Conservation (phyloP, 2,797 vertebrate species). For the Limosa lapponica region DNA sequence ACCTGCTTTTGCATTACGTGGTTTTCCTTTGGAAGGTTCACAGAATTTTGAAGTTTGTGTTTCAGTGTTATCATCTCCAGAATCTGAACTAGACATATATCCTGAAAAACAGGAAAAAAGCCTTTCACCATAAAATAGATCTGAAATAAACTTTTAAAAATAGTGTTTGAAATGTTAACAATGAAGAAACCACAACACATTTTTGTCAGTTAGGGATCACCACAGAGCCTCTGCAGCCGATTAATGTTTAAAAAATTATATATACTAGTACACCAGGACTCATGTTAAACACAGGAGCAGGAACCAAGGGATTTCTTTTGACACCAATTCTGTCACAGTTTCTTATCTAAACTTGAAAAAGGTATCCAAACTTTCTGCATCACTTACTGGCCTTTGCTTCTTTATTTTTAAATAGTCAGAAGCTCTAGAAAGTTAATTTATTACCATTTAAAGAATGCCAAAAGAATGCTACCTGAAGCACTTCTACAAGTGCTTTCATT, state of each 20-base stretch:
- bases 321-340: not conserved
- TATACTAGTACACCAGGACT: not conserved
- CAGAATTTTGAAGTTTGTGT: not conserved
- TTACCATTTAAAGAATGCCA: not conserved
- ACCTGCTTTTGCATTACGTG: not conserved
- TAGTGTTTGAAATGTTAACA: not conserved
- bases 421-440: not conserved
- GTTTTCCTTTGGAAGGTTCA: not conserved
- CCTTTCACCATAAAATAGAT: not conserved
- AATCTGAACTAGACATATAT: slow-evolving; percentile 23
- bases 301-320: not conserved
- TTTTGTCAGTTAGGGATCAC: not conserved
- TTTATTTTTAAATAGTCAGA: not conserved
- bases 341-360: not conserved
- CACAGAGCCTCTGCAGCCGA: not conserved
- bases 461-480: not conserved
- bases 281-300: not conserved
- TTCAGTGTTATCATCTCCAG: slow-evolving; percentile 16
- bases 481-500: not conserved
- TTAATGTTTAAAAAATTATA: not conserved
- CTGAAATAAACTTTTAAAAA: not conserved
- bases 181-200: not conserved
- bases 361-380: not conserved
- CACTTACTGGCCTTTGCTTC: not conserved
- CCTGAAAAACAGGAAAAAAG: slow-evolving; percentile 14